These are phyloP conservation scores for Syngnathus rostellatus DNA, from an alignment of 2,797 vertebrate genomes.

Conservation along the genomic window DNA sequence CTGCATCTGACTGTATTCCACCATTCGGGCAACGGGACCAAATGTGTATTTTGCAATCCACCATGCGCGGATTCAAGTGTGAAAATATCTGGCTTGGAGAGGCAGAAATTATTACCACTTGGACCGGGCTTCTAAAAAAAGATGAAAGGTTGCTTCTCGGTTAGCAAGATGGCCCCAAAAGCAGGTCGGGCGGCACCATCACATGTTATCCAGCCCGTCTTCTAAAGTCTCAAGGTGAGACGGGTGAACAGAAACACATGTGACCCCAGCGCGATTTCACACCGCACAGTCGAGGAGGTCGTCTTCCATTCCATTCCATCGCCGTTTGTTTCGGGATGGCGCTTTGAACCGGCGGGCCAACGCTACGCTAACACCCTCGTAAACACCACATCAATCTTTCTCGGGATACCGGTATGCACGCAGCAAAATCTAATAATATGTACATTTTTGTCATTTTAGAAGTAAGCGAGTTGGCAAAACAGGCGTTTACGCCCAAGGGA, in stretches of 20 bases:
- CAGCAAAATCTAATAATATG: conserved; percentile 30
- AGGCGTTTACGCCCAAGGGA: conserved; percentile 11
- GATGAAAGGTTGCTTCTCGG: conserved; percentile 60
- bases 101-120: conserved; percentile 56
- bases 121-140: conserved; percentile 48
- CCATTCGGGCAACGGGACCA: conserved; percentile 39
- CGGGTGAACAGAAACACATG: conserved; percentile 67
- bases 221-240: conserved; percentile 60
- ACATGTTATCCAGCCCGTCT: conserved; percentile 59
- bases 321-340: conserved; percentile 43
- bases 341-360: conserved; percentile 53
- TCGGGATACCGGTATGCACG: conserved; percentile 34
- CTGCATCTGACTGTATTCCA: conserved; percentile 56
- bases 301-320: conserved; percentile 29
- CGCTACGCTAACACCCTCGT: conserved; percentile 53
- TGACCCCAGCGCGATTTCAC: conserved; percentile 66
- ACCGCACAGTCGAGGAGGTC: conserved; percentile 54
- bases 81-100: conserved; percentile 46
- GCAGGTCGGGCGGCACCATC: conserved; percentile 42
- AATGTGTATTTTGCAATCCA: conserved; percentile 40
- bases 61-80: conserved; percentile 16
- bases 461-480: conserved; percentile 24
- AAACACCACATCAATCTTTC: conserved; percentile 63
- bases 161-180: conserved; percentile 47
- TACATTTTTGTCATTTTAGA: conserved; percentile 31